Conservation (phyloP, 2,113 vertebrate genomes). For the Percopsis transmontana region DNA sequence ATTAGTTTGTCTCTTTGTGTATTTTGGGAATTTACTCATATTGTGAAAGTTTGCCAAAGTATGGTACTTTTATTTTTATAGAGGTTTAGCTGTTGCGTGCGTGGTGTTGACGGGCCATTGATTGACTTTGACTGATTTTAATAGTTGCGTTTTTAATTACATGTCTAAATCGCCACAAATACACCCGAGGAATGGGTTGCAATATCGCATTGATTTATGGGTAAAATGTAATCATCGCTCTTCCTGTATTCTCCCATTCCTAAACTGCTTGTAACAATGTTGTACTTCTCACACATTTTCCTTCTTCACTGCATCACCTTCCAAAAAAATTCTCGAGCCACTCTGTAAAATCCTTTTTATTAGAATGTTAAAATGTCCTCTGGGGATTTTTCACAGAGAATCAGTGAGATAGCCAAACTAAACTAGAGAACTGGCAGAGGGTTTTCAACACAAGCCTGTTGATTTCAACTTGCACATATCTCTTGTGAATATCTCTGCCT, state of each 20-base stretch:
- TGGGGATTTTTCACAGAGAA: slow-evolving; percentile 66
- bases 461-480: not conserved
- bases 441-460: not conserved
- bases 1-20: not conserved
- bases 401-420: slow-evolving; percentile 33
- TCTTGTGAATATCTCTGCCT: not conserved
- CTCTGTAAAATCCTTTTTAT: slow-evolving; percentile 70
- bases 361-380: slow-evolving; percentile 76
- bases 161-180: slow-evolving; percentile 8
- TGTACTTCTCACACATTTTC: slow-evolving; percentile 35
- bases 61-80: too few species aligned
- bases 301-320: slow-evolving; percentile 25
- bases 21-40: not conserved
- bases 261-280: slow-evolving; percentile 39
- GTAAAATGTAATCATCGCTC: slow-evolving; percentile 40
- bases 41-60: not conserved
- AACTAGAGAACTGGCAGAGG: slow-evolving; percentile 36
- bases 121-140: slow-evolving; percentile 2
- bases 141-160: slow-evolving; percentile 17
- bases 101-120: too few species aligned
- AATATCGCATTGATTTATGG: slow-evolving; percentile 38
- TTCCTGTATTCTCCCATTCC: slow-evolving; percentile 27
- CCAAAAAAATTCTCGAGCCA: slow-evolving; percentile 43
- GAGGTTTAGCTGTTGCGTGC: too few species aligned
- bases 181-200: not conserved